A percentile compares a stretch with the other conserved stretches of the same genome.
These are phyloP conservation scores for Thunnus albacares DNA, from an alignment of 2,797 vertebrate genomes.

Conservation along the genomic window DNA sequence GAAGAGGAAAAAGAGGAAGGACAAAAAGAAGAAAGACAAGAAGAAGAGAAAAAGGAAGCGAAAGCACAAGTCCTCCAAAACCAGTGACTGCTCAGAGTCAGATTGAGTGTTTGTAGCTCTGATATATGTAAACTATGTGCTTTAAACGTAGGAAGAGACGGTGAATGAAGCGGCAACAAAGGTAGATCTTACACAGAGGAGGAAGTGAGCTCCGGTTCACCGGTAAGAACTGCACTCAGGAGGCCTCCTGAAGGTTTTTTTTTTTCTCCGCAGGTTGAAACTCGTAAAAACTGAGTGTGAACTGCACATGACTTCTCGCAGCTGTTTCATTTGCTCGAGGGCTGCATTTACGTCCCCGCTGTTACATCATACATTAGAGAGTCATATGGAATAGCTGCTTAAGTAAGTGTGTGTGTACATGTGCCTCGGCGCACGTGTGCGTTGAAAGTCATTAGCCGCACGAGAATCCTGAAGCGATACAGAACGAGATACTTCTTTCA, in stretches of 20 bases:
- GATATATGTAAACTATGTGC: neutral
- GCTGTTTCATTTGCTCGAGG: slow-evolving; percentile 39
- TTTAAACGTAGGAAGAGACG: slow-evolving; percentile 16
- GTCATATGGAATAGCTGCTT: slow-evolving; percentile 42
- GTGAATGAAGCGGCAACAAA: slow-evolving; percentile 22
- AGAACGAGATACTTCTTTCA: slow-evolving; percentile 46
- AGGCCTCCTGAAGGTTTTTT: slow-evolving; percentile 36
- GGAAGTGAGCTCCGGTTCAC: slow-evolving; percentile 7
- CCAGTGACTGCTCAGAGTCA: slow-evolving; percentile 85
- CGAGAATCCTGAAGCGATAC: slow-evolving; percentile 33
- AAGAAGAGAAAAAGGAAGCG: slow-evolving; percentile 88
- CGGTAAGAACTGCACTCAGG: slow-evolving; percentile 26
- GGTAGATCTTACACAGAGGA: slow-evolving; percentile 2
- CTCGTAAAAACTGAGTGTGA: slow-evolving; percentile 40
- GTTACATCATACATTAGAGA: slow-evolving; percentile 41
- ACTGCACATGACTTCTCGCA: slow-evolving; percentile 68
- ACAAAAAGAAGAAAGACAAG: slow-evolving; percentile 90
- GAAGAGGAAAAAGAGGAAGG: slow-evolving; percentile 90
- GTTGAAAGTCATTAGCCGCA: slow-evolving; percentile 55
- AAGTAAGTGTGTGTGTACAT: slow-evolving; percentile 6
- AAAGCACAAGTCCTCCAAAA: slow-evolving; percentile 90
- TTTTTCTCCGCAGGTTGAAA: slow-evolving; percentile 32
- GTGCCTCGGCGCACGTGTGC: slow-evolving; percentile 44
- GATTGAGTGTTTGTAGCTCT: slow-evolving; percentile 80
- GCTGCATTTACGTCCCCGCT: slow-evolving; percentile 44